These are phyloP conservation scores for Scolanthus callimorphus DNA, from an alignment of 92 coral and sea anemone genomes.

Conservation along the genomic window DNA sequence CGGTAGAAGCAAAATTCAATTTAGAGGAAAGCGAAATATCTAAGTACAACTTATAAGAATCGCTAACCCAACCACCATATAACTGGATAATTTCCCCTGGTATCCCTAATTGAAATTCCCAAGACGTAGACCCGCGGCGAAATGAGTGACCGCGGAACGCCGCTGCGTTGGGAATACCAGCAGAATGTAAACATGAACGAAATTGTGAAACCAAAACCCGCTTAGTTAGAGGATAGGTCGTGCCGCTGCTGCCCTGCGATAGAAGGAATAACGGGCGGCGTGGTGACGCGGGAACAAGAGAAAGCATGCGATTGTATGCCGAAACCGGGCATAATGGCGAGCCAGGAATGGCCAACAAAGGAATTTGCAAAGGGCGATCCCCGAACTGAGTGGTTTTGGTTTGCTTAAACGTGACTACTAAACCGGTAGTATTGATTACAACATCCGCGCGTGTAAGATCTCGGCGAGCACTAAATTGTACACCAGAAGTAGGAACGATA, in stretches of 20 bases:
- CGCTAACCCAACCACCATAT: too few species aligned
- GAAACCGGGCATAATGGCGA: constrained; percentile 15
- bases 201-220: background rate
- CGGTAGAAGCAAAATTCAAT: too few species aligned
- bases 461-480: background rate
- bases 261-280: background rate
- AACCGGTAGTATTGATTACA: background rate
- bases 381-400: constrained; percentile 17
- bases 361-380: constrained; percentile 2
- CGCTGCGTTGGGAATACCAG: background rate
- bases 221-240: background rate
- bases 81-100: constrained; percentile 17
- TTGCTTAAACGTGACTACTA: constrained; percentile 13
- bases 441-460: background rate
- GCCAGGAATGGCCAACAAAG: background rate
- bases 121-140: constrained; percentile 7
- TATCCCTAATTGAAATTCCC: background rate
- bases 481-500: constrained; percentile 8
- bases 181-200: too few species aligned
- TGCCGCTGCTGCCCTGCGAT: background rate
- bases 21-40: too few species aligned
- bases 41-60: too few species aligned
- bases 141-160: constrained; percentile 8
- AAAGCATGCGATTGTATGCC: constrained; percentile 6
- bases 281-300: constrained; percentile 1